These are phyloP conservation scores for Siphamia tubifer DNA, from an alignment of 2,113 vertebrate species.

Conservation along the genomic window DNA sequence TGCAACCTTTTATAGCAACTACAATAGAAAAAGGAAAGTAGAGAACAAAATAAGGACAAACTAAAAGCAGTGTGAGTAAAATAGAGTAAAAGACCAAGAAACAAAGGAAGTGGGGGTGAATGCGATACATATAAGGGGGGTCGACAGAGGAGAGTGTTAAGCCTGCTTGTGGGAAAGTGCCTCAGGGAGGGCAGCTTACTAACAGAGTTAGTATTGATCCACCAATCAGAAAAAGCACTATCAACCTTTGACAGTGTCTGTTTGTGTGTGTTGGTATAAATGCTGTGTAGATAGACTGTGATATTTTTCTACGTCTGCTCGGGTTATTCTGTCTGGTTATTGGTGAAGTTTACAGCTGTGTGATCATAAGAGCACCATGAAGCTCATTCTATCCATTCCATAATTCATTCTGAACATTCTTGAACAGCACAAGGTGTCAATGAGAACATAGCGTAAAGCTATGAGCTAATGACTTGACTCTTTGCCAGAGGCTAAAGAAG, in stretches of 20 bases:
- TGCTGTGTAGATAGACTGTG: background rate
- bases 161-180: slow-evolving; percentile 72
- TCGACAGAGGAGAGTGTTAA: slow-evolving; percentile 44
- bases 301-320: background rate
- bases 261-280: slow-evolving; percentile 5
- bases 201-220: slow-evolving; percentile 71
- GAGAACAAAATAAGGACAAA: background rate
- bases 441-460: background rate
- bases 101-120: slow-evolving; percentile 53
- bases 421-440: slow-evolving; percentile 3
- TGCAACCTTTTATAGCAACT: no score
- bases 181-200: slow-evolving; percentile 59
- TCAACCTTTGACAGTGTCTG: slow-evolving; percentile 31
- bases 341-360: background rate
- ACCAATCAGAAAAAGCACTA: slow-evolving; percentile 42
- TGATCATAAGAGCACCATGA: background rate
- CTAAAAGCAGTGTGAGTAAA: slow-evolving; percentile 1
- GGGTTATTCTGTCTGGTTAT: slow-evolving; percentile 5
- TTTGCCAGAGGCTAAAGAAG: background rate
- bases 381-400: slow-evolving; percentile 5
- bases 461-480: slow-evolving; percentile 8
- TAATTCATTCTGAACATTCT: slow-evolving; percentile 47
- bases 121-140: slow-evolving; percentile 6
- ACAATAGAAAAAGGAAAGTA: background rate
- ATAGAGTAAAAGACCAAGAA: background rate